Conservation (phyloP, 2,797 vertebrate species). For the Semotilus atromaculatus region DNA sequence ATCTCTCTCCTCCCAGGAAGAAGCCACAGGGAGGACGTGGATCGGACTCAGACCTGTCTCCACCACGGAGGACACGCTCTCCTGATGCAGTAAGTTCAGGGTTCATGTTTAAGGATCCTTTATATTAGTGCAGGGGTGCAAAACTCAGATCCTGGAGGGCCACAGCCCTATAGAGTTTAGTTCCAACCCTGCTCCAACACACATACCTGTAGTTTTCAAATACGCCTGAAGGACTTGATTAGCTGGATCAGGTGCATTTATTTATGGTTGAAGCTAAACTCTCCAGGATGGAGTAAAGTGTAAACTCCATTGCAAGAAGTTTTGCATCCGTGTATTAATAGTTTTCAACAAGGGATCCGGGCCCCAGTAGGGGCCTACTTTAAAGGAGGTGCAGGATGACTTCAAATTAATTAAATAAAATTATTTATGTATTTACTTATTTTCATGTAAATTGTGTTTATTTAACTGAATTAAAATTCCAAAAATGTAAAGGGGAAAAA, state of each 20-base stretch:
- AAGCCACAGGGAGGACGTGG: slow-evolving; percentile 21
- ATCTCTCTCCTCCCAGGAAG: slow-evolving; percentile 79
- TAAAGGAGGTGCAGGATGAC: background rate
- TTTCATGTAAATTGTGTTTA: background rate
- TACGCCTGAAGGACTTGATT: background rate
- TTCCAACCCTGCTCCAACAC: background rate
- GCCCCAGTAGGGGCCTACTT: background rate
- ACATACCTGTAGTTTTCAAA: background rate
- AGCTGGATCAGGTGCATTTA: background rate
- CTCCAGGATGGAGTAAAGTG: background rate
- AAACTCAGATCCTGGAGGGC: background rate
- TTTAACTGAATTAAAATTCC: background rate
- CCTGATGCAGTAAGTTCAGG: slow-evolving; percentile 29
- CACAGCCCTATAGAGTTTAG: background rate
- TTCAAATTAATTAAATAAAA: background rate
- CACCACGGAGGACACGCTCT: slow-evolving; percentile 68
- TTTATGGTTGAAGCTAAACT: background rate
- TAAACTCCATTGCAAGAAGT: background rate
- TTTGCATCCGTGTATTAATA: background rate
- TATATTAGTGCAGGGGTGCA: background rate
- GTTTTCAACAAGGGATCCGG: background rate
- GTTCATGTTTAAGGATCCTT: background rate
- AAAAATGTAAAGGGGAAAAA: too few relatives aligned
- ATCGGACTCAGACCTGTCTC: slow-evolving; percentile 77
- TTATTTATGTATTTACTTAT: background rate